A percentile compares a stretch with the other conserved stretches of the same genome.
These are phyloP conservation scores for Xenops minutus DNA, from an alignment of 2,797 vertebrate genomes.

Conservation along the genomic window DNA sequence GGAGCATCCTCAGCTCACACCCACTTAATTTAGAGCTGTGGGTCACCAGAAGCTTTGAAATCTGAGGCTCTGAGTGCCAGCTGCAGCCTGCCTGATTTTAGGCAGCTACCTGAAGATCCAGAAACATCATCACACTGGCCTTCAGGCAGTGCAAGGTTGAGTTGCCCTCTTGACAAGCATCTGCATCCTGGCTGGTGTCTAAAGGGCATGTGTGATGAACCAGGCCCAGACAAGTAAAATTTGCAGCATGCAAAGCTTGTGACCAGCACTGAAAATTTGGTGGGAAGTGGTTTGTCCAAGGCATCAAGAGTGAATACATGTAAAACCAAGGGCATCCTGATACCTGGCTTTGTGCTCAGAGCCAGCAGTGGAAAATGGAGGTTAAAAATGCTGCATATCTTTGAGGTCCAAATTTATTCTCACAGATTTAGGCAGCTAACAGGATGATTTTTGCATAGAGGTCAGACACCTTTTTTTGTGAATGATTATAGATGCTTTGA, in stretches of 20 bases:
- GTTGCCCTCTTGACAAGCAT: accelerated
- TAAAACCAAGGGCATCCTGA: neutral
- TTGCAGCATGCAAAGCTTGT: neutral
- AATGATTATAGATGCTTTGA: neutral
- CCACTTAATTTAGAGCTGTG: neutral
- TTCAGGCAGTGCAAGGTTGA: neutral
- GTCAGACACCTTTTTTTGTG: neutral
- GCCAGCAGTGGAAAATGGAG: neutral
- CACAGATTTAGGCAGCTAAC: neutral
- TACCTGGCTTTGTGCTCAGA: neutral
- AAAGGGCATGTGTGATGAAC: neutral
- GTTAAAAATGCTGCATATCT: neutral
- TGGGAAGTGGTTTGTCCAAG: neutral
- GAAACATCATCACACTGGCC: accelerated
- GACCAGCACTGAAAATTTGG: neutral
- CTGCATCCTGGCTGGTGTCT: neutral
- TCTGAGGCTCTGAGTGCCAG: neutral
- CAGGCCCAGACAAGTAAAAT: neutral
- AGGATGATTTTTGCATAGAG: slow-evolving; percentile 56
- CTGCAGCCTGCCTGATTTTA: neutral
- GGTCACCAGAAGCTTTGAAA: neutral
- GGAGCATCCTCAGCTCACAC: neutral
- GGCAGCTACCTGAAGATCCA: neutral
- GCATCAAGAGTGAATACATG: neutral
- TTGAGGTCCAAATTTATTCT: neutral